Percentiles rank a stretch among this genome's conserved stretches.
Evolutionary conservation across 2,797 vertebrate genomes (phyloP).

Genomic region (Xyrichtys novacula): DNA sequence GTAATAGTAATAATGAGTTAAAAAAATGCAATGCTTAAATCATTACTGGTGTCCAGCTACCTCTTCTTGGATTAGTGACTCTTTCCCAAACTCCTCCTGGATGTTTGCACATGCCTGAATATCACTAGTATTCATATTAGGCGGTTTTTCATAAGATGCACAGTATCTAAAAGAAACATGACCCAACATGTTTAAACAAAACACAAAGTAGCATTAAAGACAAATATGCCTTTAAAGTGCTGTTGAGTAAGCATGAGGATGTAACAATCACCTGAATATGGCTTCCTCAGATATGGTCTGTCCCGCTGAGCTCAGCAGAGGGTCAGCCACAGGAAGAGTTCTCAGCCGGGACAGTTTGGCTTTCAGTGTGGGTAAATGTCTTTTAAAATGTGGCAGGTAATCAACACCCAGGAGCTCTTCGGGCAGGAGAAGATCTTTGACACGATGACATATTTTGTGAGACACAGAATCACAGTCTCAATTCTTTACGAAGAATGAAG

Average conservation of each 20-base stretch:
- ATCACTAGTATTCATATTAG: slow-evolving; percentile 9
- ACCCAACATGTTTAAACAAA: slow-evolving; percentile 4
- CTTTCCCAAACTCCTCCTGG: slow-evolving; percentile 83
- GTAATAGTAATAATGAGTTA: neutral
- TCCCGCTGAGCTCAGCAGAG: slow-evolving; percentile 80
- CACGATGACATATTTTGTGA: neutral
- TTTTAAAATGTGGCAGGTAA: slow-evolving; percentile 75
- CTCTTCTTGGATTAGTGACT: slow-evolving; percentile 79
- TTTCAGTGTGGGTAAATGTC: slow-evolving; percentile 80
- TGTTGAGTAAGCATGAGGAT: neutral
- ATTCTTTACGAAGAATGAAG: neutral
- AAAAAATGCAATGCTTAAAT: neutral
- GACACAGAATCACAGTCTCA: neutral
- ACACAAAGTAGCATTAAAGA: neutral
- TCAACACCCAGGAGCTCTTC: slow-evolving; percentile 84
- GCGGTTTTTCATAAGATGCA: slow-evolving; percentile 57
- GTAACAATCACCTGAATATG: slow-evolving; percentile 83
- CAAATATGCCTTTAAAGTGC: neutral
- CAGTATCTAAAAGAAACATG: slow-evolving; percentile 55
- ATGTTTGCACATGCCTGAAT: slow-evolving; percentile 22
- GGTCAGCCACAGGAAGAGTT: slow-evolving; percentile 84
- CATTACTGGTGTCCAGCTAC: slow-evolving; percentile 66
- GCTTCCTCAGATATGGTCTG: slow-evolving; percentile 72
- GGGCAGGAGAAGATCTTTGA: slow-evolving; percentile 82
- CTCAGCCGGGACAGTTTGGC: slow-evolving; percentile 83